Evolutionary conservation across 2,888 invertebrate genomes (phyloP).

Genomic region (Coleophora deauratella): DNA sequence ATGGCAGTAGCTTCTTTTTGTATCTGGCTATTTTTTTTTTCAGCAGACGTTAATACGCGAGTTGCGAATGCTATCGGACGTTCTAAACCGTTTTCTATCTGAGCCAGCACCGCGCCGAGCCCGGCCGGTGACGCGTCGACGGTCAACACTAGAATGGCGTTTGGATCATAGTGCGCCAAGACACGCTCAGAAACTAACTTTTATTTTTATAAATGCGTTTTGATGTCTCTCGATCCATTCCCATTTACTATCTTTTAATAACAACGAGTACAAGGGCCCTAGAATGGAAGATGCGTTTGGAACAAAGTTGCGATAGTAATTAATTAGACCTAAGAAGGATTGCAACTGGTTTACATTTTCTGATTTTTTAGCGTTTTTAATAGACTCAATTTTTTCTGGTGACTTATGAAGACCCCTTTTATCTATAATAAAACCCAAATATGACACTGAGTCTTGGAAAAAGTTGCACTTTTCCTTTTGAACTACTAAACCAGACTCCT

Average conservation of each 20-base stretch:
- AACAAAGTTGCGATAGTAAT: conserved; percentile 18
- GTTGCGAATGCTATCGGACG: conserved; percentile 1
- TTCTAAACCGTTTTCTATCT: background rate
- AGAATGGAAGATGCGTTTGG: conserved; percentile 13
- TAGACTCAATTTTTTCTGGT: conserved; percentile 10
- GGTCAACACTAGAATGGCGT: background rate
- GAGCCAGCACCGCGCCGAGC: conserved; percentile 1
- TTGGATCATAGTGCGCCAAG: conserved; percentile 3
- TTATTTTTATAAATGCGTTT: conserved; percentile 10
- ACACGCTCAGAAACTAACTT: conserved; percentile 3
- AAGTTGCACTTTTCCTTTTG: conserved; percentile 12
- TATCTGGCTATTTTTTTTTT: conserved; percentile 3
- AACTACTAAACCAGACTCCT: conserved; percentile 13
- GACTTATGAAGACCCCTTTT: conserved; percentile 10
- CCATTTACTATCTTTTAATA: conserved; percentile 13
- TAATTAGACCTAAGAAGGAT: conserved; percentile 19
- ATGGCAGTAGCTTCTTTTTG: conserved; percentile 4
- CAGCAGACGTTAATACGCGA: background rate
- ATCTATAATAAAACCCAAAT: conserved; percentile 14
- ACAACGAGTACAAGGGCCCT: conserved; percentile 13
- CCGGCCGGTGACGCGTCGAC: conserved; percentile 2
- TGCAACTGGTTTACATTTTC: conserved; percentile 11
- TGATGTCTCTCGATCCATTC: conserved; percentile 12
- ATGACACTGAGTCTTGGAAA: conserved; percentile 14
- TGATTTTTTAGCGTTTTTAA: conserved; percentile 8